These are phyloP conservation scores for Pachyramphus minor DNA, from an alignment of 2,113 vertebrate genomes.

Conservation along the genomic window DNA sequence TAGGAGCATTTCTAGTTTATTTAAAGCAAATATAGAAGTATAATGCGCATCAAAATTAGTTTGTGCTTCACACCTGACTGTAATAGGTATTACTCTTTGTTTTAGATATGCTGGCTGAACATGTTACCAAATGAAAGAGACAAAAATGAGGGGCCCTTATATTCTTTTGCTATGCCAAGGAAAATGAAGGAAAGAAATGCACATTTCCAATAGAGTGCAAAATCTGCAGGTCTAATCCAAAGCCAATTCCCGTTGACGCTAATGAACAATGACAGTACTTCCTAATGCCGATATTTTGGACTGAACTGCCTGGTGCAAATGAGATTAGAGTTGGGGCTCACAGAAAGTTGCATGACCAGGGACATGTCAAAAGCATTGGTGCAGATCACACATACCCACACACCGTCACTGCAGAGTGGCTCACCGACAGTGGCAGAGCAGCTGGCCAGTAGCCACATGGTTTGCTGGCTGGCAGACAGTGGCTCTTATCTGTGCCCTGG, in stretches of 20 bases:
- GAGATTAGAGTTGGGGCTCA: not conserved
- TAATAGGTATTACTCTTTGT: not conserved
- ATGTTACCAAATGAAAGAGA: not conserved
- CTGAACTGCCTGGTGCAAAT: not conserved
- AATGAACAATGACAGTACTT: not conserved
- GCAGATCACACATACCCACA: not conserved
- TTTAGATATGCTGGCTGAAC: not conserved
- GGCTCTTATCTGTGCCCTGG: not conserved
- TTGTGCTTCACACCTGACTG: not conserved
- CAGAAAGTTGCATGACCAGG: not conserved
- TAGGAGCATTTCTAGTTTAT: not conserved
- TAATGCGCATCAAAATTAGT: not conserved
- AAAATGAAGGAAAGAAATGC: not conserved
- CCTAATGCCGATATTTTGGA: not conserved
- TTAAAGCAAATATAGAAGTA: not conserved
- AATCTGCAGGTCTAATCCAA: not conserved
- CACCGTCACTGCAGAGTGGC: fast-evolving
- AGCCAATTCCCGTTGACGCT: not conserved
- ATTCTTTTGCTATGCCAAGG: not conserved
- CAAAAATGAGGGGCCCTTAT: not conserved
- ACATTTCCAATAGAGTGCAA: not conserved
- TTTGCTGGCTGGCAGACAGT: not conserved
- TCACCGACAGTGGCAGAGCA: not conserved
- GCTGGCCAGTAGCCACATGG: not conserved
- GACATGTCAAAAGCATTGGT: not conserved